A percentile compares a stretch with the other conserved stretches of the same genome.
Conservation (phyloP, 2,113 vertebrate species). For the Microcebus tavaratra region DNA sequence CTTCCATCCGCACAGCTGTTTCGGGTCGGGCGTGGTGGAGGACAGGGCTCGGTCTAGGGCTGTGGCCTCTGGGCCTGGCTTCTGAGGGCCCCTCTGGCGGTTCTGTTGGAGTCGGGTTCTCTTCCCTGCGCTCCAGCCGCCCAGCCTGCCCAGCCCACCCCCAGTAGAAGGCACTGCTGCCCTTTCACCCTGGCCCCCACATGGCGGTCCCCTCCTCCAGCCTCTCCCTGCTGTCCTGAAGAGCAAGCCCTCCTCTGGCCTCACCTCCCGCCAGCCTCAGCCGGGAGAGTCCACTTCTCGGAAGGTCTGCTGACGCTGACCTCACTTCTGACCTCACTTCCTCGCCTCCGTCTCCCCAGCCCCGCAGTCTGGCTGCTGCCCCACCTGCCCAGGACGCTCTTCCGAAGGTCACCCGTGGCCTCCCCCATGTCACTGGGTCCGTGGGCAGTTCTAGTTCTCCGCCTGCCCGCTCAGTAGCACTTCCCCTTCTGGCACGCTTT, state of each 20-base stretch:
- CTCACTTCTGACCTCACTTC: conserved; percentile 33
- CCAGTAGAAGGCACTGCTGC: no score
- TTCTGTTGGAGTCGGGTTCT: no score
- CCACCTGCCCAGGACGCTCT: neutral
- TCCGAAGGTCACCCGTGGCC: neutral
- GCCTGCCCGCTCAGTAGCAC: neutral
- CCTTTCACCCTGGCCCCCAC: neutral
- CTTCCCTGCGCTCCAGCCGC: no score
- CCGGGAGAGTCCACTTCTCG: neutral
- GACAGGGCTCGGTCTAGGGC: neutral
- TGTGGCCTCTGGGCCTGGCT: neutral
- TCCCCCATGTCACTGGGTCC: neutral
- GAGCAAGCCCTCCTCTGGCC: neutral
- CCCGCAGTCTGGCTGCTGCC: neutral
- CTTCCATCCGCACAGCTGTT: neutral
- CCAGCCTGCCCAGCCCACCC: no score
- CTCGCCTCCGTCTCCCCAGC: neutral
- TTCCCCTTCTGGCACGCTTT: neutral
- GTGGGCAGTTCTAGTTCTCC: conserved; percentile 3
- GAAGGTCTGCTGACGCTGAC: neutral
- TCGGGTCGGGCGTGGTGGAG: accelerated
- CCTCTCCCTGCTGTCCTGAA: neutral
- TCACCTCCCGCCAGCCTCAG: neutral
- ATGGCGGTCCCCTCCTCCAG: neutral
- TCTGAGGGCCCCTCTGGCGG: neutral